These are phyloP conservation scores for Drosophila repletoides DNA, from an alignment of 1,140 invertebrate genomes.

Conservation along the genomic window DNA sequence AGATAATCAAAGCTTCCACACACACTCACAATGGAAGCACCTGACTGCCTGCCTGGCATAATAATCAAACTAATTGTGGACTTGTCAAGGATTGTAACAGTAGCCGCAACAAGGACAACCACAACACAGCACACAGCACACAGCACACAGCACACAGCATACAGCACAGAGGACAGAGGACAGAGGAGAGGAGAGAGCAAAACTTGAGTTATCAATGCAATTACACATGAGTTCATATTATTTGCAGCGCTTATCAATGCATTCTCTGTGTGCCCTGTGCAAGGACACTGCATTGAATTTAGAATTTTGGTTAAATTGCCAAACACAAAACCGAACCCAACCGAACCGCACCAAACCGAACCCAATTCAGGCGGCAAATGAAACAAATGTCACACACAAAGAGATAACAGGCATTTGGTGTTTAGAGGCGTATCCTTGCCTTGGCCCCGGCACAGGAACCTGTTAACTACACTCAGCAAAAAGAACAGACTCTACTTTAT, in stretches of 20 bases:
- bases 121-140: too few relatives aligned
- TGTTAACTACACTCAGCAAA: too few relatives aligned
- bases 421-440: neutral
- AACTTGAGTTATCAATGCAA: slow-evolving; percentile 57
- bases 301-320: too few relatives aligned
- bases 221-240: slow-evolving; percentile 61
- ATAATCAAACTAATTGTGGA: slow-evolving; percentile 21
- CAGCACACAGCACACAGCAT: too few relatives aligned
- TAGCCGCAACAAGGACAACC: slow-evolving; percentile 17
- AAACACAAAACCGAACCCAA: too few relatives aligned
- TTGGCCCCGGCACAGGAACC: neutral
- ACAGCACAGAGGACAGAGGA: too few relatives aligned
- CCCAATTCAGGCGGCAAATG: neutral
- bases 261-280: neutral
- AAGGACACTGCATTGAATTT: neutral
- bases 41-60: neutral
- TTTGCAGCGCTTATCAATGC: slow-evolving; percentile 2
- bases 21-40: neutral
- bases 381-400: neutral
- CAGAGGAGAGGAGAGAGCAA: too few relatives aligned
- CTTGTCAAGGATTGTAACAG: neutral
- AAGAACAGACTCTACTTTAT: too few relatives aligned
- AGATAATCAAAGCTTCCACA: neutral
- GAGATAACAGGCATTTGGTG: slow-evolving; percentile 18
- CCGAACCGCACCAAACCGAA: too few relatives aligned